These are phyloP conservation scores for Sciurus vulgaris DNA, from an alignment of 2,797 vertebrate genomes.

Conservation along the genomic window DNA sequence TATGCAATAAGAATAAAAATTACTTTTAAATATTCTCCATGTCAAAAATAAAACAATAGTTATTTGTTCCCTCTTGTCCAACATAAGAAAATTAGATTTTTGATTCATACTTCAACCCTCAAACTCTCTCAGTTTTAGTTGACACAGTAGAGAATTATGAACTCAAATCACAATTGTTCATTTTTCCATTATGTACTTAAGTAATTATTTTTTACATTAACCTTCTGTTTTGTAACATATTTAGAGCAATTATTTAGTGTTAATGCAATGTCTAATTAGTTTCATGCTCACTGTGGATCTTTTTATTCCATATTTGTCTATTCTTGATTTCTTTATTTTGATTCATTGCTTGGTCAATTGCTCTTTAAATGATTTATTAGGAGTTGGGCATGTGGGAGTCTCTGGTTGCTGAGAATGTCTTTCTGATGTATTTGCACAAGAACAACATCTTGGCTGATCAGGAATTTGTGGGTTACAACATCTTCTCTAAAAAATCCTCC, in stretches of 20 bases:
- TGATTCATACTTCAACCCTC: slow-evolving; percentile 38
- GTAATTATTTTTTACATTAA: slow-evolving; percentile 71
- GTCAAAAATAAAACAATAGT: slow-evolving; percentile 32
- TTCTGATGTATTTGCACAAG: slow-evolving; percentile 61
- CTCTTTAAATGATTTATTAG: slow-evolving; percentile 76
- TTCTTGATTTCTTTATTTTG: slow-evolving; percentile 70
- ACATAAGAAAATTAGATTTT: slow-evolving; percentile 52
- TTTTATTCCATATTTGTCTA: slow-evolving; percentile 46
- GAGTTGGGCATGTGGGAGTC: slow-evolving; percentile 21
- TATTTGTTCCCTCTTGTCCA: slow-evolving; percentile 41
- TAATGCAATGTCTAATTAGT: slow-evolving; percentile 60
- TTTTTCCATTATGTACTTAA: slow-evolving; percentile 51
- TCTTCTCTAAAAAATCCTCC: slow-evolving; percentile 44
- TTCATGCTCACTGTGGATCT: slow-evolving; percentile 23
- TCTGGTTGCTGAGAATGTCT: slow-evolving; percentile 41
- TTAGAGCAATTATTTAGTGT: slow-evolving; percentile 64
- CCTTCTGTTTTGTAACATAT: slow-evolving; percentile 58
- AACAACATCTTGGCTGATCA: slow-evolving; percentile 43
- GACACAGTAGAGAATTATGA: slow-evolving; percentile 40
- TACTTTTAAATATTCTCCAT: neutral
- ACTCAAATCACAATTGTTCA: slow-evolving; percentile 8
- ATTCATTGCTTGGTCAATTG: slow-evolving; percentile 70
- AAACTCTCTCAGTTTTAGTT: slow-evolving; percentile 34
- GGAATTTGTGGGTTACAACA: slow-evolving; percentile 41
- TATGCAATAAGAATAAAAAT: neutral